Percentiles rank a stretch among this genome's conserved stretches.
Conservation (phyloP, 1,140 invertebrate species). For the Eumeta japonica region DNA sequence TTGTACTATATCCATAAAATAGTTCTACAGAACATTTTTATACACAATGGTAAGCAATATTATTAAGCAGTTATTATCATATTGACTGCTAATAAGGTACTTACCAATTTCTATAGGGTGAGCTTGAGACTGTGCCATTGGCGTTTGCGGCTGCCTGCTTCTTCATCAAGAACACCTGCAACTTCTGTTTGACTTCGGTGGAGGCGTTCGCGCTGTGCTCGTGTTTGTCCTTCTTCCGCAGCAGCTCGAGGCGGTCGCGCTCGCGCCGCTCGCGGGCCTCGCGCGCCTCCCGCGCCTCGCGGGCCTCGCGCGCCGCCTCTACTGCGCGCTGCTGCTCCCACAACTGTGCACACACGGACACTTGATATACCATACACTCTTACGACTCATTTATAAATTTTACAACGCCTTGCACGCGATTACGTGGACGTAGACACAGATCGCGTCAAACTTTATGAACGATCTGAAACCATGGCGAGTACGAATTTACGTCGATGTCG, state of each 20-base stretch:
- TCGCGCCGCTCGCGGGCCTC: conserved; percentile 70
- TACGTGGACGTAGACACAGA: too few relatives aligned
- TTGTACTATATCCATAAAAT: too few relatives aligned
- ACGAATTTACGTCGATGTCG: too few relatives aligned
- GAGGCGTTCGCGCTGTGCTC: conserved; percentile 94
- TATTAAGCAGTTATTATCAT: too few relatives aligned
- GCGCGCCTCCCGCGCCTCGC: conserved; percentile 45
- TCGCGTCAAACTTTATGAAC: too few relatives aligned
- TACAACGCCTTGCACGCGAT: too few relatives aligned
- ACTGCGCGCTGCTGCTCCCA: conserved; percentile 80
- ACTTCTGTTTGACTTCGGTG: conserved; percentile 91
- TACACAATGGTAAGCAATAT: not conserved
- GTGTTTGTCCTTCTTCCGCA: conserved; percentile 89
- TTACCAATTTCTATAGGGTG: conserved; percentile 81
- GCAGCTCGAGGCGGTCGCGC: conserved; percentile 75
- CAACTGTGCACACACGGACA: conserved; percentile 60
- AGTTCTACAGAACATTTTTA: too few relatives aligned
- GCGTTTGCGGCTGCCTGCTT: conserved; percentile 84
- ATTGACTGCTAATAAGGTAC: conserved; percentile 17
- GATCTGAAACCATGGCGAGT: too few relatives aligned
- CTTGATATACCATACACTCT: too few relatives aligned
- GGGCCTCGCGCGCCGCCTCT: conserved; percentile 58
- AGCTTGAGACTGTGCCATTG: conserved; percentile 66
- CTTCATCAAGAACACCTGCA: conserved; percentile 87
- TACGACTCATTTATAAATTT: too few relatives aligned